Evolutionary conservation across 2,888 invertebrate genomes (phyloP), one percentile per base, ranked within the genome.

Genomic region (Orthosia gracilis): DNA sequence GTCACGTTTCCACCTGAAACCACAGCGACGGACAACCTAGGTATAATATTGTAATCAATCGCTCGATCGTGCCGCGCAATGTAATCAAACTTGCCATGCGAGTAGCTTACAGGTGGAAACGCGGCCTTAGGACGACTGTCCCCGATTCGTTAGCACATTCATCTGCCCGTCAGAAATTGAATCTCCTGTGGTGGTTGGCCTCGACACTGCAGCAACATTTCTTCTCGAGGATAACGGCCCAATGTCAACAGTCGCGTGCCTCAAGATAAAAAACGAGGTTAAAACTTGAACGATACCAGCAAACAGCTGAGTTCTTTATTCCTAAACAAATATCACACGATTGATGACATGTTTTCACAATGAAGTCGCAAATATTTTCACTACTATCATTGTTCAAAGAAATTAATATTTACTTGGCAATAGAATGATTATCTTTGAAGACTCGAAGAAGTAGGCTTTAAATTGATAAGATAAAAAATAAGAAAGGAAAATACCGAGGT

Each of bases 361-460:
- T 54, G 21, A 54, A 18, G 9, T 47, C 4, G 47, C 54, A 69
- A 75, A 59, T 78, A 70, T 78, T 69, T 21, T 17, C 52, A 17
- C 12, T 12, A 13, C 13, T 26, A 59, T 78, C 71, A 71, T 18
- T n/a, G 47, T 70, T 40, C 59, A 71, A 78, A 78, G 23, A 18
- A 61, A 26, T 78, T 4, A 55, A 45, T 78, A 47, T 78, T 78
- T 78, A 79, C 40, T 71, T 47, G 0, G 21, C 1, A 62, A 61
- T 45, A 21, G 12, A 21, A 18, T 50, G 75, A 50, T 47, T 40
- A 49, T n/a, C 21, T 15, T 5, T 13, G 13, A 31, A 31, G 17
- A 40, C 26, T 12, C 23, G n/a, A 45, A 50, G 3, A 9, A 57
- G 61, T 50, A 78, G 72, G 50, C 73, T 72, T 4, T 12, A 31